A percentile compares a stretch with the other conserved stretches of the same genome.
Evolutionary conservation across 2,888 invertebrate genomes (phyloP).

Genomic region (Sesamia inferens): DNA sequence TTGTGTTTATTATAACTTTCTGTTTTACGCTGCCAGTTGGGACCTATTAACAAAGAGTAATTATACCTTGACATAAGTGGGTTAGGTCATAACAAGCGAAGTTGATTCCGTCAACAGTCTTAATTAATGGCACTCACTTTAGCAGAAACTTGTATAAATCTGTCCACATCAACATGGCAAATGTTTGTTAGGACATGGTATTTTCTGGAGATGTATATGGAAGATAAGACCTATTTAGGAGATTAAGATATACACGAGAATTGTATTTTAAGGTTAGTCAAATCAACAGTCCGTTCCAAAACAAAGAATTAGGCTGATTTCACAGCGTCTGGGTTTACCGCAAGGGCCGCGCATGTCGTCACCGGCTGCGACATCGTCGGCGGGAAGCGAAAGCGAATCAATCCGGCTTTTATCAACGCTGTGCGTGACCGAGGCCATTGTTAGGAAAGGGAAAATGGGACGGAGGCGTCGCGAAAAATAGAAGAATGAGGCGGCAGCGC

Average conservation of each 20-base stretch:
- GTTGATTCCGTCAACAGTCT: conserved; percentile 51
- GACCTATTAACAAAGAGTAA: conserved; percentile 35
- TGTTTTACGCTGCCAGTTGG: conserved; percentile 21
- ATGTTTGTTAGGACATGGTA: conserved; percentile 41
- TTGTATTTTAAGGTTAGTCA: conserved; percentile 42
- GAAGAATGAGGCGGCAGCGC: conserved; percentile 81
- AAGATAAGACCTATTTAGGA: conserved; percentile 55
- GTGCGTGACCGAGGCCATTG: conserved; percentile 88
- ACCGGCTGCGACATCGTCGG: conserved; percentile 72
- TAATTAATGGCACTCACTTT: conserved; percentile 58
- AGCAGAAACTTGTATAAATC: conserved; percentile 55
- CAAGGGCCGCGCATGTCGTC: conserved; percentile 86
- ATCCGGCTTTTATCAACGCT: conserved; percentile 83
- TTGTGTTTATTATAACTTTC: conserved; percentile 34
- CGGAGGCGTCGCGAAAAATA: conserved; percentile 82
- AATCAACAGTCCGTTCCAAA: conserved; percentile 67
- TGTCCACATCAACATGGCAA: conserved; percentile 60
- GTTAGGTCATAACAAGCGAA: conserved; percentile 52
- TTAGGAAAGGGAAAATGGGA: conserved; percentile 87
- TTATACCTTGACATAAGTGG: conserved; percentile 50
- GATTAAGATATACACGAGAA: conserved; percentile 49
- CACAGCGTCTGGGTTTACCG: conserved; percentile 75
- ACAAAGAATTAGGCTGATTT: conserved; percentile 74
- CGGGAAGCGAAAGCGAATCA: conserved; percentile 89
- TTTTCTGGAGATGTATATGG: conserved; percentile 58